phyloP scores from a whole-genome alignment of 2,888 invertebrate species.

The Digitonthophagus gazella region DNA sequence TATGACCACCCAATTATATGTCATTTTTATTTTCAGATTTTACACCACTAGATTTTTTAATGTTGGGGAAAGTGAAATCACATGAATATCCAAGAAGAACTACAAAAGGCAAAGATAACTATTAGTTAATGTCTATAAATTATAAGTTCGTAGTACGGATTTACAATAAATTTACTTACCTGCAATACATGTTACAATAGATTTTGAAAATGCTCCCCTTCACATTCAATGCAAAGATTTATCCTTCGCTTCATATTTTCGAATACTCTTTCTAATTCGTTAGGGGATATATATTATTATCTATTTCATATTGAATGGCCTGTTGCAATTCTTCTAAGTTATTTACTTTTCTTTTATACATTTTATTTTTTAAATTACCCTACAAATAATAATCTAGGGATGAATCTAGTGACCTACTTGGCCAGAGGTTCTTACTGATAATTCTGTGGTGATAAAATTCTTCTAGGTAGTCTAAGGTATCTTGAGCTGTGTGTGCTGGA shows the following conservation, averaged over 20 bases:
- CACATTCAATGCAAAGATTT: neutral
- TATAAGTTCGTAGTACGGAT: no score
- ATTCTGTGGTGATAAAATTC: conserved; percentile 21
- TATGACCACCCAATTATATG: no score
- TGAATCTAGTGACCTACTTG: neutral
- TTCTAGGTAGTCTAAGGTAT: conserved; percentile 10
- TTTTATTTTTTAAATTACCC: conserved; percentile 6
- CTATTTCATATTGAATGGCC: neutral
- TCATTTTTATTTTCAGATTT: no score
- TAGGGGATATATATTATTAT: neutral
- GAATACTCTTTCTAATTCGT: neutral
- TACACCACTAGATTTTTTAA: no score
- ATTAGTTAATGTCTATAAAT: no score
- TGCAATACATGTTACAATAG: no score
- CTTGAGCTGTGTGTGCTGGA: conserved; percentile 24
- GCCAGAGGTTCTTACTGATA: conserved; percentile 6
- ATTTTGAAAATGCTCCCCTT: neutral
- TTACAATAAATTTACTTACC: no score
- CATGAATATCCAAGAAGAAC: no score
- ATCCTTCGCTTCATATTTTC: neutral
- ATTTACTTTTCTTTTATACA: neutral
- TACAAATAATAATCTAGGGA: neutral
- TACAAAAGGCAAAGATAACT: no score
- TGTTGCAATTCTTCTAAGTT: neutral
- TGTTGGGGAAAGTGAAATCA: no score